Evolutionary conservation across 35 echinoderm and acorn worm genomes (phyloP), one percentile per base, ranked within the genome.

Genomic region (Lytechinus variegatus): DNA sequence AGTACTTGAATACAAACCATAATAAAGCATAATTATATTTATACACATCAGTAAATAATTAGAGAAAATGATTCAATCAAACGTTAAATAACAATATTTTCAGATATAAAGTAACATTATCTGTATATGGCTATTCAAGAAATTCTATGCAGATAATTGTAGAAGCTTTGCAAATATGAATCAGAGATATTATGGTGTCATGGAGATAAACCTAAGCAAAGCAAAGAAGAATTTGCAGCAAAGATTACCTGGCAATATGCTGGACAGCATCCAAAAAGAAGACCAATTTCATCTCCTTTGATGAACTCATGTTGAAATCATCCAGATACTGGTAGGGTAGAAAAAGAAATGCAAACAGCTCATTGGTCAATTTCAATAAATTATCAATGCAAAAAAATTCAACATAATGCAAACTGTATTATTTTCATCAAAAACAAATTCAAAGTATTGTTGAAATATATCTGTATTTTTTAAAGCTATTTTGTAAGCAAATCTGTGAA

Each of bases 201-300:
- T 58, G 56, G 56, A 79, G 66, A 24, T 3, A 16, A 79, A 79
- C 66, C 66, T 24, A 58, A 58, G 9, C 9, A 58, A 58, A 58
- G 56, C 2, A 9, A 9, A 79, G 19, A 79, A 24, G 14, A 79
- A 79, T 79, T 8, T n/a, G 9, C 8, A 28, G 54, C 24, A 54
- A 1, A 28, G 28, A 56, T 95, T 33, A 99, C 98, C 98, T 99
- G 16, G 97, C 96, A 72, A 99, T 95, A 92, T 99, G 98, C 92
- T 97, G 95, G 33, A 99, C 91, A 54, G 98, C 98, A 96, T 99
- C 98, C 71, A 99, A 94, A 86, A 99, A 99, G 95, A 99, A 99
- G 28, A 99, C 98, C 27, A 99, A 94, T 86, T 98, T 99, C 98
- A 99, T 99, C 89, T 99, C 98, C 71, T 99, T 99, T 16, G 97